Conservation (phyloP, 1,140 invertebrate species). For the Harlomillsia oculata region DNA sequence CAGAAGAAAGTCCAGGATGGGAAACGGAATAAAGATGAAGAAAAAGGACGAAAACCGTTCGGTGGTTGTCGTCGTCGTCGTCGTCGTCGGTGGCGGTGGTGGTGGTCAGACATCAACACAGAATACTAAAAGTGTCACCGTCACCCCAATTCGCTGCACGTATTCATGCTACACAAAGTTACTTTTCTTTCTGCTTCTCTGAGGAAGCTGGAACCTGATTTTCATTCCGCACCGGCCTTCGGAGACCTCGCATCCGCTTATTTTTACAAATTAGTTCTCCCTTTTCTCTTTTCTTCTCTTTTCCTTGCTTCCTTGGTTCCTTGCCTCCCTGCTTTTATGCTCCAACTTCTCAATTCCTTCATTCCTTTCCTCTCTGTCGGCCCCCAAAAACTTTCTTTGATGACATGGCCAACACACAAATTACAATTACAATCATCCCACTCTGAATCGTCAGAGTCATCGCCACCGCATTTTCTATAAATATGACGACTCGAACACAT, state of each 20-base stretch:
- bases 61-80: slow-evolving; percentile 1
- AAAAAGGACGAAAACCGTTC: background rate
- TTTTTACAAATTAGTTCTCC: slow-evolving; percentile 36
- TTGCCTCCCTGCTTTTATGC: no score
- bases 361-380: background rate
- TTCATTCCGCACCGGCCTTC: background rate
- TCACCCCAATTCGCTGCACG: slow-evolving; percentile 37
- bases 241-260: slow-evolving; percentile 28
- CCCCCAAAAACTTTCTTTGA: background rate
- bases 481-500: no score
- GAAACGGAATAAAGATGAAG: background rate
- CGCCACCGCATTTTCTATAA: no score
- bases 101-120: slow-evolving; percentile 25
- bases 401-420: no score
- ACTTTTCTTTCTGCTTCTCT: slow-evolving; percentile 14
- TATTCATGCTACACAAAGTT: slow-evolving; percentile 33
- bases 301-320: no score
- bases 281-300: background rate
- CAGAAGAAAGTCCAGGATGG: background rate
- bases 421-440: no score
- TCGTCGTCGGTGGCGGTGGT: slow-evolving; percentile 3
- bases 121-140: slow-evolving; percentile 37
- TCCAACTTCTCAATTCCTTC: background rate
- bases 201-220: background rate
- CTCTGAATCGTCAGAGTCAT: no score